phyloP scores from a whole-genome alignment of 2,888 invertebrate genomes.

The Drosophila picticornis region DNA sequence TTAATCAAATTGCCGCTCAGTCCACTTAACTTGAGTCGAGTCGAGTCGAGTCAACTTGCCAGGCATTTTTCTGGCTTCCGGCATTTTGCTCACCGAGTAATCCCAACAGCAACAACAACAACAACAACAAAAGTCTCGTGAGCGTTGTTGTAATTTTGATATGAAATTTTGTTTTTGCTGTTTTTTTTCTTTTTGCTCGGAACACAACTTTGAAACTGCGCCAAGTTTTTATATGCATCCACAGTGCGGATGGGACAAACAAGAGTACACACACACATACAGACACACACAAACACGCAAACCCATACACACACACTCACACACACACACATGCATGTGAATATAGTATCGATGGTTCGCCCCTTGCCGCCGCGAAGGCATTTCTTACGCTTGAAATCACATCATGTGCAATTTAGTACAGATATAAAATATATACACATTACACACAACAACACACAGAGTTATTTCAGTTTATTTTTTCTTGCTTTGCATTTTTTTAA shows the following conservation, averaged over 20 bases:
- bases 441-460: conserved; percentile 20
- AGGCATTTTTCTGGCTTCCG: conserved; percentile 54
- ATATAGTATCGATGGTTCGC: conserved; percentile 61
- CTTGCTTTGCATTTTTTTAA: background rate
- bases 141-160: conserved; percentile 73
- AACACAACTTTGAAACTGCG: conserved; percentile 73
- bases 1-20: conserved; percentile 67
- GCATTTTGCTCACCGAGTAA: conserved; percentile 44
- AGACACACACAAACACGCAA: background rate
- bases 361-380: conserved; percentile 40
- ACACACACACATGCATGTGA: background rate
- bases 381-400: conserved; percentile 80
- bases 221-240: conserved; percentile 74
- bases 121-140: conserved; percentile 31
- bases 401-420: conserved; percentile 81
- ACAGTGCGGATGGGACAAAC: conserved; percentile 10
- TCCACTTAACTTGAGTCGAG: conserved; percentile 26
- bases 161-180: conserved; percentile 51
- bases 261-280: background rate
- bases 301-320: background rate
- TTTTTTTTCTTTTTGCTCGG: conserved; percentile 18
- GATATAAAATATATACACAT: conserved; percentile 52
- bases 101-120: conserved; percentile 7
- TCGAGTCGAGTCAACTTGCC: conserved; percentile 49
- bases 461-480: conserved; percentile 33